phyloP scores from a whole-genome alignment of 2,113 vertebrate genomes.

The Antennarius striatus region DNA sequence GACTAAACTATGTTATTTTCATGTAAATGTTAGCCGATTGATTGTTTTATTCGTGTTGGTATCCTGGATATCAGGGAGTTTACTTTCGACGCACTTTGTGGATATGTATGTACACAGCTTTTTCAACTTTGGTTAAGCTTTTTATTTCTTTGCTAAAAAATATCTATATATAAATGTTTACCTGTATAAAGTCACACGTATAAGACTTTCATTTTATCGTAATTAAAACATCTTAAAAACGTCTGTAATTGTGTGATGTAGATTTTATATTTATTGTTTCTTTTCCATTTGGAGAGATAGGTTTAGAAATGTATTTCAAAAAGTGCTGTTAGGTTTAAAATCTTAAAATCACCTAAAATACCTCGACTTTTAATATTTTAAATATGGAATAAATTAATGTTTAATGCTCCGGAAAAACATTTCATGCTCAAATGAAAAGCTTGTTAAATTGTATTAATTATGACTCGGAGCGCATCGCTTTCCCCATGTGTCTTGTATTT shows the following conservation, averaged over 20 bases:
- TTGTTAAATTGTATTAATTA: slow-evolving; percentile 99
- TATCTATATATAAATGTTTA: slow-evolving; percentile 99
- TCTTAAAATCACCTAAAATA: slow-evolving; percentile 57
- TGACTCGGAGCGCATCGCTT: slow-evolving; percentile 95
- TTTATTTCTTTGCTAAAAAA: slow-evolving; percentile 89
- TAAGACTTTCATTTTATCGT: slow-evolving; percentile 98
- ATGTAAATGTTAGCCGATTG: slow-evolving; percentile 91
- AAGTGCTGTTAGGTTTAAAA: neutral
- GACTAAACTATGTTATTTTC: slow-evolving; percentile 84
- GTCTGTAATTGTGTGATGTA: slow-evolving; percentile 71
- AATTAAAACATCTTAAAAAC: slow-evolving; percentile 93
- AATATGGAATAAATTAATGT: slow-evolving; percentile 91
- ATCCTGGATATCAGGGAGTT: slow-evolving; percentile 98
- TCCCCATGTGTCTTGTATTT: slow-evolving; percentile 98
- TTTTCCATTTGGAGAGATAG: slow-evolving; percentile 6
- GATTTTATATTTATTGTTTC: slow-evolving; percentile 33
- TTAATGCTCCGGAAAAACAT: slow-evolving; percentile 97
- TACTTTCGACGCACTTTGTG: slow-evolving; percentile 99
- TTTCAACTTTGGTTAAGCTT: slow-evolving; percentile 91
- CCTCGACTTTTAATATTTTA: slow-evolving; percentile 64
- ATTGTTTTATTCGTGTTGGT: slow-evolving; percentile 87
- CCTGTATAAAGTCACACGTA: slow-evolving; percentile 98
- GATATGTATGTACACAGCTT: slow-evolving; percentile 99
- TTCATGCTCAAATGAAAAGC: slow-evolving; percentile 99
- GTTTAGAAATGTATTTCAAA: slow-evolving; percentile 11